These are phyloP conservation scores for Acanthococcus lagerstroemiae DNA, from an alignment of 2,888 invertebrate species.

Conservation along the genomic window DNA sequence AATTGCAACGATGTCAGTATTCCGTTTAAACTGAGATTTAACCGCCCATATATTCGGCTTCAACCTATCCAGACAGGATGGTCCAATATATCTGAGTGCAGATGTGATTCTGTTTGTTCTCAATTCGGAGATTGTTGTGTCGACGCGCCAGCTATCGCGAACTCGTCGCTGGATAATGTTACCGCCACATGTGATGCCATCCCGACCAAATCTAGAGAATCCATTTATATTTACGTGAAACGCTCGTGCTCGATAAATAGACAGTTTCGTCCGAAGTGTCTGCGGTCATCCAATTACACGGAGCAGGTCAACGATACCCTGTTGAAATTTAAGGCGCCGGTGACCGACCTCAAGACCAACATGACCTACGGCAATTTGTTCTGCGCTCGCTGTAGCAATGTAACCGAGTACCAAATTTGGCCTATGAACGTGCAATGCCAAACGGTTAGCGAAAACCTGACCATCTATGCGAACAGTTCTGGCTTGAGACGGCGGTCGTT, in stretches of 20 bases:
- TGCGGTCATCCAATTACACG: not conserved
- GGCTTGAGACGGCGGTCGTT: not conserved
- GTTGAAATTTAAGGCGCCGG: slow-evolving; percentile 1
- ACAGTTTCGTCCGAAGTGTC: not conserved
- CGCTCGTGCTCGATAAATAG: not conserved
- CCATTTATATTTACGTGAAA: not conserved
- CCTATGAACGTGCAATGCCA: not conserved
- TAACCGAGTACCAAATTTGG: not conserved
- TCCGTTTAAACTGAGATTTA: no score
- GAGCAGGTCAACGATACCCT: not conserved
- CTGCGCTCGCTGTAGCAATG: not conserved
- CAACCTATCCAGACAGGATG: no score
- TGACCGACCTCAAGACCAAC: not conserved
- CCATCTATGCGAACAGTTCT: not conserved
- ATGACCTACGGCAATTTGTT: slow-evolving; percentile 6
- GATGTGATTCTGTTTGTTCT: not conserved
- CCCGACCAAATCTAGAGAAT: no score
- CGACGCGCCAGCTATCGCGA: not conserved
- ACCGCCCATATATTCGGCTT: no score
- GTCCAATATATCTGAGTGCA: not conserved
- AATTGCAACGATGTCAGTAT: no score
- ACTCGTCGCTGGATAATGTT: not conserved
- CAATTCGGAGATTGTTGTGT: slow-evolving; percentile 12
- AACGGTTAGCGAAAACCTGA: not conserved
- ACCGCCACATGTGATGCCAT: not conserved